Conservation (phyloP, 1,140 invertebrate species). For the Thaumetopoea pityocampa region DNA sequence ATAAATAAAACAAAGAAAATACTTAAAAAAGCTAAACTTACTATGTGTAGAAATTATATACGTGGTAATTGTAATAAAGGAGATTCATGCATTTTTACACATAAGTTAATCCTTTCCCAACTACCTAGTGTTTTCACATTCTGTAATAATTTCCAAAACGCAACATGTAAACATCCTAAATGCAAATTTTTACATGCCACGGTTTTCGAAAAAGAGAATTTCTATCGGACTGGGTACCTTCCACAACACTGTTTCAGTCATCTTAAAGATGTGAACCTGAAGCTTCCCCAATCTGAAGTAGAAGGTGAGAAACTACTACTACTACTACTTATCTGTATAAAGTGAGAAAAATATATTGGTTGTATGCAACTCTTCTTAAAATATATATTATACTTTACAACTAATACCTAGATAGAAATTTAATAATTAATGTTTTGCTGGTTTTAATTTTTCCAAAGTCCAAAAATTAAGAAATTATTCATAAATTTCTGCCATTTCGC, state of each 20-base stretch:
- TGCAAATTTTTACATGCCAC: conserved; percentile 54
- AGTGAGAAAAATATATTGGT: too few species aligned
- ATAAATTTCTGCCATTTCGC: too few species aligned
- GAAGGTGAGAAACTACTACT: too few species aligned
- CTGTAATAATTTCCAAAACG: conserved; percentile 49
- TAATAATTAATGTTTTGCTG: too few species aligned
- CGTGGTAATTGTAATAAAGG: conserved; percentile 41
- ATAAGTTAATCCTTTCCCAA: conserved; percentile 38
- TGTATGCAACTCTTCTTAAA: too few species aligned
- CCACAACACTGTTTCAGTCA: conserved; percentile 37
- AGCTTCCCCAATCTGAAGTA: too few species aligned
- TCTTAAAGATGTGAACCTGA: too few species aligned
- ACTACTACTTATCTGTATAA: too few species aligned
- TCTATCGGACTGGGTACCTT: conserved; percentile 40
- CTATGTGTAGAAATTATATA: conserved; percentile 46
- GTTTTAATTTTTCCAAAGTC: too few species aligned
- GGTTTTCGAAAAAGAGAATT: conserved; percentile 50
- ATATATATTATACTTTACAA: too few species aligned
- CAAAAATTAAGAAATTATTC: too few species aligned
- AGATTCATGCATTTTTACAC: conserved; percentile 36
- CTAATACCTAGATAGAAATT: too few species aligned
- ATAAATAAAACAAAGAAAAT: conserved; percentile 3
- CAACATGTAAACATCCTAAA: conserved; percentile 29
- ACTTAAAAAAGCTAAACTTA: conserved; percentile 10
- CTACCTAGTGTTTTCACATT: conserved; percentile 41